Conservation (phyloP, 2,113 vertebrate genomes). For the Pelobates fuscus region DNA sequence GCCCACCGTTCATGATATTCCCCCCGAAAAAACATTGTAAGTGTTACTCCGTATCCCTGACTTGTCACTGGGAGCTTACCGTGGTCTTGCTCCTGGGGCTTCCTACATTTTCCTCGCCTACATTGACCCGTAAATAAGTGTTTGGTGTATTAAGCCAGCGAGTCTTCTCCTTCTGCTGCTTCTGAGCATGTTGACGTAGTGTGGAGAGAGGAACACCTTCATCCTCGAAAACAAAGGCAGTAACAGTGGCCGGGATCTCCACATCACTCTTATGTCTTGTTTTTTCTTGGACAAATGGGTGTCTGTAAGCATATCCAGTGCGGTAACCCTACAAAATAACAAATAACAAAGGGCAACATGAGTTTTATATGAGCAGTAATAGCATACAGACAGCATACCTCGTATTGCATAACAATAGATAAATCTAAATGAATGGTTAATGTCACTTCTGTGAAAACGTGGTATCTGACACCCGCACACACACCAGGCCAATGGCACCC, state of each 20-base stretch:
- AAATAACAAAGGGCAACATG: background rate
- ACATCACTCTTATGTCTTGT: slow-evolving; percentile 88
- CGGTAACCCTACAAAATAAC: slow-evolving; percentile 82
- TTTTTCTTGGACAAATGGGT: slow-evolving; percentile 90
- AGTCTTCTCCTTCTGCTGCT: slow-evolving; percentile 94
- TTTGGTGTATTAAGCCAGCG: slow-evolving; percentile 98
- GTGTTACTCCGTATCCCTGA: too few species aligned
- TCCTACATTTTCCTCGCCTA: slow-evolving; percentile 72
- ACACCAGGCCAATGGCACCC: too few species aligned
- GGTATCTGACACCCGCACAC: too few species aligned
- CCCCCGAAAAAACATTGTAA: too few species aligned
- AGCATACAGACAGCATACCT: too few species aligned
- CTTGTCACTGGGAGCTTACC: slow-evolving; percentile 68
- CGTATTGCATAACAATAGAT: too few species aligned
- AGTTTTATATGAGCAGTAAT: too few species aligned
- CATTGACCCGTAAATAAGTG: slow-evolving; percentile 87
- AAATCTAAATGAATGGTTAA: too few species aligned
- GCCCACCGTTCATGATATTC: too few species aligned
- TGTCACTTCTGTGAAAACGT: too few species aligned
- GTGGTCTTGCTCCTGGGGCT: slow-evolving; percentile 82
- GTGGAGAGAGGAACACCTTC: slow-evolving; percentile 66
- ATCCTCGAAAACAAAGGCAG: slow-evolving; percentile 86
- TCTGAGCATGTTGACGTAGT: slow-evolving; percentile 83
- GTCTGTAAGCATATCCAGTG: slow-evolving; percentile 91
- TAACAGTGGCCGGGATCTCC: slow-evolving; percentile 89